phyloP scores from a whole-genome alignment of 2,888 invertebrate species.

The Exephanes ischioxanthus region DNA sequence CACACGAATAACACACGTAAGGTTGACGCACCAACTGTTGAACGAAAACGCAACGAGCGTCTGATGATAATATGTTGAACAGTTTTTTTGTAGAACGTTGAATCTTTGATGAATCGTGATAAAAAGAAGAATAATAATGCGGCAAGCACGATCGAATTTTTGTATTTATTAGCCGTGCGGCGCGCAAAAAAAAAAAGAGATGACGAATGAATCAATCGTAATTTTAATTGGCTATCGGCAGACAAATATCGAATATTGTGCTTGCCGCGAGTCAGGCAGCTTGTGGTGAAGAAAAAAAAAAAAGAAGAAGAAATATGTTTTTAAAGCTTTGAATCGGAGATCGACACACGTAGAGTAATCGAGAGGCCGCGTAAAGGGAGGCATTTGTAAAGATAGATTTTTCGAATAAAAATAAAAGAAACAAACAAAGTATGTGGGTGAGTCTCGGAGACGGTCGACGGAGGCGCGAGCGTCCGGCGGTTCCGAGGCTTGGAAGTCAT shows the following conservation, averaged over 20 bases:
- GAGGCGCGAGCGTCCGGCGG: slow-evolving; percentile 69
- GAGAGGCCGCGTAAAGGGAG: slow-evolving; percentile 54
- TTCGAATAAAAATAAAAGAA: slow-evolving; percentile 55
- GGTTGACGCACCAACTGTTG: slow-evolving; percentile 21
- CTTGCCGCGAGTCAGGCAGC: slow-evolving; percentile 4
- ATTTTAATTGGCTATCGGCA: slow-evolving; percentile 24
- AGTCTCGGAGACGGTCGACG: slow-evolving; percentile 43
- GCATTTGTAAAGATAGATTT: slow-evolving; percentile 59
- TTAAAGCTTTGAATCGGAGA: slow-evolving; percentile 46
- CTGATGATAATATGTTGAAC: slow-evolving; percentile 37
- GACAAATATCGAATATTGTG: slow-evolving; percentile 10
- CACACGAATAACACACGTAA: slow-evolving; percentile 14
- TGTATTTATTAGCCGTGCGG: slow-evolving; percentile 15
- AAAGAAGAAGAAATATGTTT: not conserved
- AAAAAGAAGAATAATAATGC: not conserved
- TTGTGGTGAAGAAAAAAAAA: not conserved
- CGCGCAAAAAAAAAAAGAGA: not conserved
- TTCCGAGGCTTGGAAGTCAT: slow-evolving; percentile 73
- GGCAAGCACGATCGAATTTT: slow-evolving; percentile 44
- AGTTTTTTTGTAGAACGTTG: slow-evolving; percentile 35
- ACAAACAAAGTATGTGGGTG: slow-evolving; percentile 36
- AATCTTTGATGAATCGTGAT: slow-evolving; percentile 54
- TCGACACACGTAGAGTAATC: slow-evolving; percentile 38
- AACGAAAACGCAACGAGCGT: slow-evolving; percentile 32
- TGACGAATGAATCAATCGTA: slow-evolving; percentile 25